Percentiles rank a stretch among this genome's conserved stretches.
phyloP scores from a whole-genome alignment of 2,888 invertebrate species.

The Bellardia bayeri region DNA sequence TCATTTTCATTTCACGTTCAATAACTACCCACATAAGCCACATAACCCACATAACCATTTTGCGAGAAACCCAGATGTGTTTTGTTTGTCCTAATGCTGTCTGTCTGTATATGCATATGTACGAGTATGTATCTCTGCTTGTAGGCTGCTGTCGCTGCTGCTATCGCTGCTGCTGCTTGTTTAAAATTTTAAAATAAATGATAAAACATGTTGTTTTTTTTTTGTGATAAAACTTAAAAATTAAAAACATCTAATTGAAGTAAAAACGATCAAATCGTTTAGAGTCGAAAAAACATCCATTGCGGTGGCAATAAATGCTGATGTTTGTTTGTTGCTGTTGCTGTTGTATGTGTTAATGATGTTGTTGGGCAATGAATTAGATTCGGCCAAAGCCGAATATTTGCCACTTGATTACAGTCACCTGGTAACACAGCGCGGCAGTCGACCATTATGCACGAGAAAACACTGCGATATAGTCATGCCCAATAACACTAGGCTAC shows the following conservation, averaged over 20 bases:
- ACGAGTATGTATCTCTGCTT: too few species aligned
- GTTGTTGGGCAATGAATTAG: constrained; percentile 57
- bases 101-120: not conserved
- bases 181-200: constrained; percentile 41
- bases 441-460: constrained; percentile 55
- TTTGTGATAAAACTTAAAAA: constrained; percentile 33
- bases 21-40: constrained; percentile 22
- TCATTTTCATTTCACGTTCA: constrained; percentile 17
- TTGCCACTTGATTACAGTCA: constrained; percentile 65
- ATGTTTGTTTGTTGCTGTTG: constrained; percentile 39
- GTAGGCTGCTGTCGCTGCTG: not conserved
- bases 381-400: constrained; percentile 68
- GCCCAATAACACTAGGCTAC: constrained; percentile 65
- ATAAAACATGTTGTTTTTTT: not conserved
- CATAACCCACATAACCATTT: not conserved
- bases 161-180: constrained; percentile 26
- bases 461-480: constrained; percentile 63
- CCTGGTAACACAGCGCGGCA: constrained; percentile 54
- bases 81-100: not conserved
- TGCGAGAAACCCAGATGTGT: not conserved
- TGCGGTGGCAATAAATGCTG: constrained; percentile 35
- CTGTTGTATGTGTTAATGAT: constrained; percentile 51
- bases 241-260: constrained; percentile 51
- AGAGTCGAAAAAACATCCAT: constrained; percentile 41
- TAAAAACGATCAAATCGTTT: constrained; percentile 59